A percentile compares a stretch with the other conserved stretches of the same genome.
These are phyloP conservation scores for Pemphredon lugubris DNA, from an alignment of 2,888 invertebrate genomes.

Conservation along the genomic window DNA sequence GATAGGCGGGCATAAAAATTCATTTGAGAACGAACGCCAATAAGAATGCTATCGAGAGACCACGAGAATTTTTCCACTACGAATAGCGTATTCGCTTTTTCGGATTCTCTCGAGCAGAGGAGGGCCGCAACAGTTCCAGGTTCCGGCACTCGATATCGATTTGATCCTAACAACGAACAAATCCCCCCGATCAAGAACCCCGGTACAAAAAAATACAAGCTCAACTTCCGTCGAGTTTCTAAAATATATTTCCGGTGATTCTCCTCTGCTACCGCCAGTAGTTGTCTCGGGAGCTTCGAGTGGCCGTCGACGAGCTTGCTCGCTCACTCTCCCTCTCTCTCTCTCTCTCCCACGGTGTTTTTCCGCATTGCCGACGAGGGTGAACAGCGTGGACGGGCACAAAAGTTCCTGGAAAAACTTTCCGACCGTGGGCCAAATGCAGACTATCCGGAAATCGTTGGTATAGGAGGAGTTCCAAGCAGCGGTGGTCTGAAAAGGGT, in stretches of 20 bases:
- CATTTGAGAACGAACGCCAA: too few relatives aligned
- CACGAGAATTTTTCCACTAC: too few relatives aligned
- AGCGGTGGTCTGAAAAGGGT: slow-evolving; percentile 32
- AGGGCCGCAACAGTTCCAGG: too few relatives aligned
- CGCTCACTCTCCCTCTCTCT: too few relatives aligned
- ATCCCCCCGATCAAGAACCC: slow-evolving; percentile 16
- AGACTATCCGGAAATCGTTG: slow-evolving; percentile 55
- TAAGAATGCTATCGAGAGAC: too few relatives aligned
- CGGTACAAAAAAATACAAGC: background rate
- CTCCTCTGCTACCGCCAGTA: slow-evolving; percentile 4
- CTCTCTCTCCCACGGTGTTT: slow-evolving; percentile 52
- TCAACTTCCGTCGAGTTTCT: slow-evolving; percentile 2
- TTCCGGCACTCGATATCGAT: too few relatives aligned
- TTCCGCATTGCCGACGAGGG: slow-evolving; percentile 54
- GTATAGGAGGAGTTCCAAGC: slow-evolving; percentile 40
- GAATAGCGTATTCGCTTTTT: too few relatives aligned
- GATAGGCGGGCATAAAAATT: too few relatives aligned
- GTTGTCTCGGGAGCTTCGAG: slow-evolving; percentile 46
- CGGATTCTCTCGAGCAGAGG: too few relatives aligned
- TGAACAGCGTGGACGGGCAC: slow-evolving; percentile 40
- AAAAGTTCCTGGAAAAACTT: slow-evolving; percentile 65
- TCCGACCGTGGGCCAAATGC: slow-evolving; percentile 60
- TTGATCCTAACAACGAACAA: slow-evolving; percentile 1
- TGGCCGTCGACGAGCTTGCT: slow-evolving; percentile 36
- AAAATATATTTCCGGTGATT: slow-evolving; percentile 15